Evolutionary conservation across 1,140 invertebrate species (phyloP), one percentile per base, ranked within the genome.

Genomic region (Asobara japonica): DNA sequence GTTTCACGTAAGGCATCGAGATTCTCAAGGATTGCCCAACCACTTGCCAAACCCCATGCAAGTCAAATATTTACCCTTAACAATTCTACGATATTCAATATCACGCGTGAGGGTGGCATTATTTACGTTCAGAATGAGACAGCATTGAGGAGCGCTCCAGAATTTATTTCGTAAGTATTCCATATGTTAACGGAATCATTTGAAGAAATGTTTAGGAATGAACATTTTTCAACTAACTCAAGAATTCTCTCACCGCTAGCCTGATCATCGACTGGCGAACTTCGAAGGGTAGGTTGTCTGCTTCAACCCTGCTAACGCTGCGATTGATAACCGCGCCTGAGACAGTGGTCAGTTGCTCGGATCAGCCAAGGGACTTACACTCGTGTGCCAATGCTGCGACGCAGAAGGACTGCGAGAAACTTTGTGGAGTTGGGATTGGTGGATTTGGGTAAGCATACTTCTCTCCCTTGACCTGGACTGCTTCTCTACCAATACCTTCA

Each of bases 101-200:
- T 92, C 10, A 91, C 91, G 0, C 56, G 75, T 5, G 80, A 60
- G 0, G 88, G 85, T 31, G 91, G 91, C 0, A 92, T 92, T 64
- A 74, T 92, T 18, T 91, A 88, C 76, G 88, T 92, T 0, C 75
- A 80, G 2, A 83, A 91, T 77, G 78, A 80, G 2, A 77, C 80
- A 2, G 78, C 82, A 0, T 78, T 91, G 16, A 74, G 77, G 65
- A 78, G 72, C n/a, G 83, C 86, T 0, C 65, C 81, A 2, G 71
- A 85, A 30, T 80, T 76, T 27, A 77, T 90, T 13, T 62, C 71
- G 83, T 86, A 76, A 83, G 82, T 79, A 36, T 62, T 67, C 0
- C 6, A 30, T 45, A 6, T 29, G 2, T 68, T 3, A n/a, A n/a
- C n/a, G n/a, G n/a, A n/a, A 18, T 38, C 25, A 30, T 22, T 33